Evolutionary conservation across 1,140 invertebrate species (phyloP).

Genomic region (Bactericera cockerelli): DNA sequence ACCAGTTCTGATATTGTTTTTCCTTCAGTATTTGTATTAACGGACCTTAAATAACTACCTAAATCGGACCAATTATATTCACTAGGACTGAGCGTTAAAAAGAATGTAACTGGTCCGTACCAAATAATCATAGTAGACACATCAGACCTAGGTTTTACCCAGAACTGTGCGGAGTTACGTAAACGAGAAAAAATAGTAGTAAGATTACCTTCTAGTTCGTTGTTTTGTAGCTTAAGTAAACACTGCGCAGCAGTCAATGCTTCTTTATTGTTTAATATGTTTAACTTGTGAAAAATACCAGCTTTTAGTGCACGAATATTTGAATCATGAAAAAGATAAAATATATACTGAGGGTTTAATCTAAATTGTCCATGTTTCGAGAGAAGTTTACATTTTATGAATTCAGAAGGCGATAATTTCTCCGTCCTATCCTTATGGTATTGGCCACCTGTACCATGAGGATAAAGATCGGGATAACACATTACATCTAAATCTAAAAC

Average conservation of each 20-base stretch:
- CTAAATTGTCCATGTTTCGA: slow-evolving; percentile 23
- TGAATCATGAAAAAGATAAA: slow-evolving; percentile 24
- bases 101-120: slow-evolving; percentile 18
- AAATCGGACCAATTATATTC: slow-evolving; percentile 5
- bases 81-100: slow-evolving; percentile 15
- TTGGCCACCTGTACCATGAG: slow-evolving; percentile 10
- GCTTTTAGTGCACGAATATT: slow-evolving; percentile 23
- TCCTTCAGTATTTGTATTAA: slow-evolving; percentile 12
- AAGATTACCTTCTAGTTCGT: slow-evolving; percentile 19
- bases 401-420: slow-evolving; percentile 15
- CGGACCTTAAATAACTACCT: slow-evolving; percentile 15
- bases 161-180: slow-evolving; percentile 20
- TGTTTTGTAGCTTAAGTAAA: slow-evolving; percentile 20
- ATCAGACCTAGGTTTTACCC: slow-evolving; percentile 19
- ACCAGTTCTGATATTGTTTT: slow-evolving; percentile 20
- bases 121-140: slow-evolving; percentile 18
- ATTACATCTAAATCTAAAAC: slow-evolving; percentile 22
- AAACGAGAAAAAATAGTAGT: slow-evolving; percentile 19
- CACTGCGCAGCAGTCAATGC: slow-evolving; percentile 22
- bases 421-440: neutral
- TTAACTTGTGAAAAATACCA: slow-evolving; percentile 26
- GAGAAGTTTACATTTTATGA: slow-evolving; percentile 22
- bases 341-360: slow-evolving; percentile 25
- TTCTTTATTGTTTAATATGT: slow-evolving; percentile 21
- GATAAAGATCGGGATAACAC: slow-evolving; percentile 25